A percentile compares a stretch with the other conserved stretches of the same genome.
Conservation (phyloP, 2,797 vertebrate genomes). For the Malurus splendens region DNA sequence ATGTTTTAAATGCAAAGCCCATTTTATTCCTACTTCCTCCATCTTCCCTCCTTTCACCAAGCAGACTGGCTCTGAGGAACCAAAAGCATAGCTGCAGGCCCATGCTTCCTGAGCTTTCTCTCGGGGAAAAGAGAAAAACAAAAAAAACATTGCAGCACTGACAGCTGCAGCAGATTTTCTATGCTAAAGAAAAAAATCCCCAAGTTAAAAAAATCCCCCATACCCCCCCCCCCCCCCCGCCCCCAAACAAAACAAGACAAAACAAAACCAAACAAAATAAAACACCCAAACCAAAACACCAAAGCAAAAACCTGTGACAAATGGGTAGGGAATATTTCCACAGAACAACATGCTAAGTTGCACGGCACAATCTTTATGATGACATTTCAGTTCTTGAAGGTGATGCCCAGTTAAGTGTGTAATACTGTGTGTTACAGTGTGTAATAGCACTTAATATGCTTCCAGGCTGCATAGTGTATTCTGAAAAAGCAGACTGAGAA, state of each 20-base stretch:
- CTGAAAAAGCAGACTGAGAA: background rate
- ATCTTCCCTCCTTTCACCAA: background rate
- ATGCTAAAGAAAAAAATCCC: background rate
- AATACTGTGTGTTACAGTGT: background rate
- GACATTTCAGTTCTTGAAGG: background rate
- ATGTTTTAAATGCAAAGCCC: background rate
- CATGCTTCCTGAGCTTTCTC: background rate
- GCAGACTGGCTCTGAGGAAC: background rate
- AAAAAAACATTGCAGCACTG: background rate
- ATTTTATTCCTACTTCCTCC: background rate
- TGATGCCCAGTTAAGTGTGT: background rate
- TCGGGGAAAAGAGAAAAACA: background rate
- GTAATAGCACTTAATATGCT: background rate
- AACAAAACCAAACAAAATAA: background rate
- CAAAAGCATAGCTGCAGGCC: background rate
- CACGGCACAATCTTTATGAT: background rate
- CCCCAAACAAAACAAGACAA: background rate
- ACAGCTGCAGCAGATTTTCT: background rate
- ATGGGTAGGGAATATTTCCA: background rate
- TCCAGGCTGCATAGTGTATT: background rate
- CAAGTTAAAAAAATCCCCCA: accelerated
- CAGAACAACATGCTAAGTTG: background rate
- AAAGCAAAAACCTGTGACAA: background rate
- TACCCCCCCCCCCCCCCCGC: no score
- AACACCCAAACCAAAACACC: accelerated